A percentile compares a stretch with the other conserved stretches of the same genome.
Evolutionary conservation across 2,888 invertebrate species (phyloP).

Genomic region (Dasysyrphus albostriatus): DNA sequence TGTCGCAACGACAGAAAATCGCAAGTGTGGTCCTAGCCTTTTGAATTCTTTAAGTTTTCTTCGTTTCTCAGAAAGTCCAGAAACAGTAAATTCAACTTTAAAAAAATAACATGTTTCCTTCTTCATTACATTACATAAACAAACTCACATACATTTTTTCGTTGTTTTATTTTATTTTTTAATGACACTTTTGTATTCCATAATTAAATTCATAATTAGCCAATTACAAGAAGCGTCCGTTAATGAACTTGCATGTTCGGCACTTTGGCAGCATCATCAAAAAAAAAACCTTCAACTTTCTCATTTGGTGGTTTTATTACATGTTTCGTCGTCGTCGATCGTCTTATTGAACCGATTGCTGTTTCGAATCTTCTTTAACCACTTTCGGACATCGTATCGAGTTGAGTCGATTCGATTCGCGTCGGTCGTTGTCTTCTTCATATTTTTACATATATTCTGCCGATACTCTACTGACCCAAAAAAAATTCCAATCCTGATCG

Average conservation of each 20-base stretch:
- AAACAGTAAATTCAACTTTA: background rate
- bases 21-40: too few species aligned
- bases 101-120: constrained; percentile 15
- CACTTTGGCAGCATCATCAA: background rate
- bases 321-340: background rate
- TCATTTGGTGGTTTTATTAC: constrained; percentile 44
- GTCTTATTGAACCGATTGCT: constrained; percentile 34
- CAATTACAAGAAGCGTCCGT: constrained; percentile 21
- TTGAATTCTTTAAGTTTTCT: too few species aligned
- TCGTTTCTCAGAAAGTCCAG: background rate
- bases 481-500: constrained; percentile 26
- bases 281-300: constrained; percentile 51
- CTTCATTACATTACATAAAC: background rate
- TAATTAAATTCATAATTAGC: constrained; percentile 60
- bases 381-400: background rate
- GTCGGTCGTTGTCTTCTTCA: background rate
- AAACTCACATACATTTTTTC: background rate
- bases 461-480: constrained; percentile 61
- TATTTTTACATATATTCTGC: background rate
- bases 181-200: constrained; percentile 44
- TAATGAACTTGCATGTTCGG: constrained; percentile 47
- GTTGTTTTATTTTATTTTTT: constrained; percentile 34
- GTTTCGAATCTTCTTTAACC: constrained; percentile 13
- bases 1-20: too few species aligned
- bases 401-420: background rate